A percentile compares a stretch with the other conserved stretches of the same genome.
phyloP scores from a whole-genome alignment of 1,140 invertebrate genomes.

The Trichomalopsis sarcophagae region DNA sequence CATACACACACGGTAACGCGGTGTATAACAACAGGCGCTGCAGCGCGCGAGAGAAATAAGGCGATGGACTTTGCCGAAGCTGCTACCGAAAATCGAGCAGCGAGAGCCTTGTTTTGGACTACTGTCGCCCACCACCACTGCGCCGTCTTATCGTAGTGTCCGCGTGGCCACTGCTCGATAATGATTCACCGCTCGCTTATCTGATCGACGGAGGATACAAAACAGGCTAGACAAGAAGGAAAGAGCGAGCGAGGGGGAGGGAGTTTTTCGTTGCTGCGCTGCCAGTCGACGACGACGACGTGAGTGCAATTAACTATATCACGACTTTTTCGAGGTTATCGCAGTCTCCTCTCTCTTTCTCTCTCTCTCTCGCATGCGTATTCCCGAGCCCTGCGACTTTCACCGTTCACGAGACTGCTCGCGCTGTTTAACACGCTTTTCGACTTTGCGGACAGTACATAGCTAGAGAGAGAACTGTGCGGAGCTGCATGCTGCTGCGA shows the following conservation, averaged over 20 bases:
- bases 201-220: slow-evolving; percentile 17
- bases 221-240: background rate
- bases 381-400: background rate
- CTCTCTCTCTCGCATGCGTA: background rate
- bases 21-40: no score
- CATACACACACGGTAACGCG: background rate
- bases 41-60: background rate
- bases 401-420: no score
- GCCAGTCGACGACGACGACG: background rate
- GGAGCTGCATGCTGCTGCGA: background rate
- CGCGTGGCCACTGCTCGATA: slow-evolving; percentile 27
- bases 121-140: background rate
- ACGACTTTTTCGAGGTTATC: background rate
- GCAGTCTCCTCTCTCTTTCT: no score
- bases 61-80: slow-evolving; percentile 36
- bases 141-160: slow-evolving; percentile 28
- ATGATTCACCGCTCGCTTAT: slow-evolving; percentile 39
- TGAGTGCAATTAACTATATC: background rate
- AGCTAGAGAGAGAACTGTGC: background rate
- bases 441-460: background rate
- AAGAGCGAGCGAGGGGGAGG: background rate
- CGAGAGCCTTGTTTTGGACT: background rate
- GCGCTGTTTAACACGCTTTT: background rate
- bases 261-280: background rate
- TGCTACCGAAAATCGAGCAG: background rate